A percentile compares a stretch with the other conserved stretches of the same genome.
phyloP scores from a whole-genome alignment of 2,797 vertebrate genomes.

The Clarias fuscus region DNA sequence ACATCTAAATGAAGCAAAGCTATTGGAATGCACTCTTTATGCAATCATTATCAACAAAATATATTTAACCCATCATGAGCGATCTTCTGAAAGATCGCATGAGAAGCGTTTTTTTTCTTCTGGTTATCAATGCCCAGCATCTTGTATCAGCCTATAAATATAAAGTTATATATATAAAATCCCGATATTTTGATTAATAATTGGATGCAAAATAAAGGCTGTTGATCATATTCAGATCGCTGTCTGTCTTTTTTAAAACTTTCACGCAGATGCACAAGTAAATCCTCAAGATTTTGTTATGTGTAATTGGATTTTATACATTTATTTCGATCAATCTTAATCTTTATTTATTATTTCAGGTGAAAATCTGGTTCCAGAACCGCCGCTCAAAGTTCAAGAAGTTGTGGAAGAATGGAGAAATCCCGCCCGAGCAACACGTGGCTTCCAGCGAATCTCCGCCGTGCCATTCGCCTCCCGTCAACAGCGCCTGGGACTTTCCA shows the following conservation, averaged over 20 bases:
- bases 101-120: not conserved
- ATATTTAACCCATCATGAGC: not conserved
- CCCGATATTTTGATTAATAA: not conserved
- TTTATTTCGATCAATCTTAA: not conserved
- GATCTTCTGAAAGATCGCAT: not conserved
- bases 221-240: not conserved
- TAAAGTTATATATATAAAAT: not conserved
- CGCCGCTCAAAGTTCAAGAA: slow-evolving; percentile 98
- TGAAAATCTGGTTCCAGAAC: slow-evolving; percentile 99
- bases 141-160: not conserved
- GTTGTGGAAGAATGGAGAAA: slow-evolving; percentile 96
- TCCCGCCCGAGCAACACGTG: slow-evolving; percentile 83
- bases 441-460: slow-evolving; percentile 84
- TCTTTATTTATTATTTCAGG: slow-evolving; percentile 66
- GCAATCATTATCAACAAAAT: not conserved
- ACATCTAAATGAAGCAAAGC: not conserved
- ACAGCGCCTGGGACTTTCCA: slow-evolving; percentile 88
- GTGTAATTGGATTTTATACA: not conserved
- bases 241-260: too few species aligned
- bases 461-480: slow-evolving; percentile 80
- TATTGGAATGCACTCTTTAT: too few species aligned
- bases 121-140: not conserved
- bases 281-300: not conserved
- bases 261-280: not conserved
- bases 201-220: not conserved